Evolutionary conservation across 2,888 invertebrate species (phyloP).

Genomic region (Drosophila borborema): DNA sequence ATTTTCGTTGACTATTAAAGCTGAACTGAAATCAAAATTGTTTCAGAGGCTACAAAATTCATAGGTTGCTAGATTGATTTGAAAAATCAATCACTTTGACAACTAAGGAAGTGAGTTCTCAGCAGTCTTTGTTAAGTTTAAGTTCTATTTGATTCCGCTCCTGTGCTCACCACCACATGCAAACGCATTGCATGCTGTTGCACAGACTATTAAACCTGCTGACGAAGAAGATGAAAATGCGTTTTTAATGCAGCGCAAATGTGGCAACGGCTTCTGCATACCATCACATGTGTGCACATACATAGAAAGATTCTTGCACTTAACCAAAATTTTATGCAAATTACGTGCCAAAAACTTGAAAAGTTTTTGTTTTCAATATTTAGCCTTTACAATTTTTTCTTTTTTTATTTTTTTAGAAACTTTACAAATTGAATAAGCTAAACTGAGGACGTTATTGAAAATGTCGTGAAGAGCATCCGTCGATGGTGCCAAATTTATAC

Average conservation of each 20-base stretch:
- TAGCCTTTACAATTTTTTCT: conserved; percentile 10
- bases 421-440: conserved; percentile 11
- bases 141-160: conserved; percentile 20
- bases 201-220: conserved; percentile 68
- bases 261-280: too few species aligned
- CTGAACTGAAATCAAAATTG: not conserved
- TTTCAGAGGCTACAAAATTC: too few species aligned
- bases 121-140: too few species aligned
- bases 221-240: conserved; percentile 61
- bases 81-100: not conserved
- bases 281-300: conserved; percentile 29
- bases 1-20: not conserved
- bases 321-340: conserved; percentile 43
- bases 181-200: conserved; percentile 60
- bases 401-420: not conserved
- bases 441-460: conserved; percentile 8
- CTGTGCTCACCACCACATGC: conserved; percentile 24
- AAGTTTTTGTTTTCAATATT: not conserved
- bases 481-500: conserved; percentile 4
- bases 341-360: conserved; percentile 21
- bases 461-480: not conserved
- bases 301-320: conserved; percentile 40
- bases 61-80: not conserved
- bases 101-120: not conserved
- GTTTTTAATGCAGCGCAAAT: conserved; percentile 76